Evolutionary conservation across 2,113 vertebrate genomes (phyloP).

Genomic region (Microtus pennsylvanicus): DNA sequence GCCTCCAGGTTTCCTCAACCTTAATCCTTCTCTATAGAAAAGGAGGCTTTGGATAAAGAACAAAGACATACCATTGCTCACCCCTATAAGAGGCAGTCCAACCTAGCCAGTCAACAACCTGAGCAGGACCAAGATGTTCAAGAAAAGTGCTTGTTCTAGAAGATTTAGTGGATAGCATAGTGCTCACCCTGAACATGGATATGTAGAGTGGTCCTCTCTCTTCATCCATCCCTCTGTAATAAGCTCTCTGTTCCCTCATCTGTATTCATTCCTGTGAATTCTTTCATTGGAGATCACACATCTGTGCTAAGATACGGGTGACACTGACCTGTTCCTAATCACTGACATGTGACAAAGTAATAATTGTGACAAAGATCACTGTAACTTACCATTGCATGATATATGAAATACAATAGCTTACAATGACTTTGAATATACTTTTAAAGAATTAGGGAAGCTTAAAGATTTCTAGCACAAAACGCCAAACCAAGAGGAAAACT

Average conservation of each 20-base stretch:
- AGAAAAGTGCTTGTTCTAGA: neutral
- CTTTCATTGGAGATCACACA: neutral
- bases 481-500: neutral
- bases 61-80: too few species aligned
- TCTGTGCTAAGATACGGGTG: neutral
- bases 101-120: neutral
- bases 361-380: neutral
- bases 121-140: neutral
- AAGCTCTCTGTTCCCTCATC: neutral
- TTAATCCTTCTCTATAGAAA: neutral
- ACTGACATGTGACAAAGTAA: neutral
- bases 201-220: too few species aligned
- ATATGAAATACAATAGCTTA: neutral
- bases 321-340: neutral
- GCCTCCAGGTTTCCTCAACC: neutral
- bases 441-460: neutral
- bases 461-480: neutral
- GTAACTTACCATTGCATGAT: neutral
- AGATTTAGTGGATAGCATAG: too few species aligned
- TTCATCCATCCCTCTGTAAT: neutral
- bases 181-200: neutral
- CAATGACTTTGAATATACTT: neutral
- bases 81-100: neutral
- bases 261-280: neutral
- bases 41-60: neutral